Evolutionary conservation across 2,888 invertebrate species (phyloP), one percentile per base, ranked within the genome.

Genomic region (Lissonota sp.): DNA sequence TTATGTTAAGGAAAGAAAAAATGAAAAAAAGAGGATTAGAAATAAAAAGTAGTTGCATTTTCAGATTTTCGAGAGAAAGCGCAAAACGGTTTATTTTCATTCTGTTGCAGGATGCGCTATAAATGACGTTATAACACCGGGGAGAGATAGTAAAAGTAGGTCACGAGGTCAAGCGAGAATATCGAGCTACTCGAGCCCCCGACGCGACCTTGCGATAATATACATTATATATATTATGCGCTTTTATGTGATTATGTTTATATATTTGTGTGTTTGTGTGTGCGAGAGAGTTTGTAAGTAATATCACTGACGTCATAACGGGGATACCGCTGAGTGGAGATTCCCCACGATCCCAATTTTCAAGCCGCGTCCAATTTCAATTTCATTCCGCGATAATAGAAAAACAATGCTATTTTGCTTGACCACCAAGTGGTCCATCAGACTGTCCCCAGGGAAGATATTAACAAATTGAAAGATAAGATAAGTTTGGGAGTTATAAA

Each of bases 131-230:
- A 39, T 70, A 70, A 64, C 55, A 58, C 77, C 77, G 12, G n/a
- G 80, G 57, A 69, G 64, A 81, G 80, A 77, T 81, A 77, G 73
- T 49, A 73, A 81, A 81, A 78, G 80, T 81, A 73, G 80, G 80
- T 81, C 77, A 81, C 76, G 77, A 73, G 80, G 80, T 81, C 81
- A 78, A 78, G 81, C 81, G 70, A 74, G 74, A 81, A 78, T 74
- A 81, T 74, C 77, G 80, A 81, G 80, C 66, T 64, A 80, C 73
- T 70, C 76, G 70, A 73, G 80, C 77, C 73, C 66, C 70, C 80
- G 69, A 70, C 60, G 66, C 81, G 81, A 77, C 77, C 81, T 81
- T 81, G 77, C 77, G 77, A 73, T 73, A 73, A 64, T 58, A 72
- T 44, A 69, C 16, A 40, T 14, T 16, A 12, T 42, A 57, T 37